A percentile compares a stretch with the other conserved stretches of the same genome.
Conservation (phyloP, 1,140 invertebrate species). For the Anagrus nilaparvatae region DNA sequence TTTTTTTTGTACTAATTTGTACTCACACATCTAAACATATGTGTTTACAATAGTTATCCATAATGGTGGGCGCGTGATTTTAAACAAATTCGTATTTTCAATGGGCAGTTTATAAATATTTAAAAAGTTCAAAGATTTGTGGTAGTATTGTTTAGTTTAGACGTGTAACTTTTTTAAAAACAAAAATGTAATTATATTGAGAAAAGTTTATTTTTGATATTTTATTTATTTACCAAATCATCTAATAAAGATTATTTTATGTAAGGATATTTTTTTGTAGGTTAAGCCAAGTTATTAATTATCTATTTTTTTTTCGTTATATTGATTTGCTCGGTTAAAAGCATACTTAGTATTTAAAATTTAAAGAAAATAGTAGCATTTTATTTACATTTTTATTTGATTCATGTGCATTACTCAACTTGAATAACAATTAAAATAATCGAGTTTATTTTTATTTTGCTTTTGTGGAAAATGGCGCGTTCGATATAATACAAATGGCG, state of each 20-base stretch:
- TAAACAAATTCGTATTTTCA: conserved; percentile 49
- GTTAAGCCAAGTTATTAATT: conserved; percentile 28
- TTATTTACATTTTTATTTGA: neutral
- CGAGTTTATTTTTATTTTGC: conserved; percentile 21
- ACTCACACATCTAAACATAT: no score
- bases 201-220: no score
- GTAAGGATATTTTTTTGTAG: conserved; percentile 25
- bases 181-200: conserved; percentile 15
- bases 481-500: conserved; percentile 35
- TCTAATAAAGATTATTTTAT: neutral
- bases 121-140: neutral
- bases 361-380: neutral
- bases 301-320: neutral
- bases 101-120: no score
- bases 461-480: conserved; percentile 43
- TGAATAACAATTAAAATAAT: no score
- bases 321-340: neutral
- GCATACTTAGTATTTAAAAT: neutral
- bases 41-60: no score
- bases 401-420: conserved; percentile 9
- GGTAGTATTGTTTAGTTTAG: neutral
- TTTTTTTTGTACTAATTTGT: no score
- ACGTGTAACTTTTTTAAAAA: neutral
- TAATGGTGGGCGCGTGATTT: conserved; percentile 64
- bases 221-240: no score